These are phyloP conservation scores for Sarcophilus harrisii DNA, from an alignment of 2,797 vertebrate genomes.

Conservation along the genomic window DNA sequence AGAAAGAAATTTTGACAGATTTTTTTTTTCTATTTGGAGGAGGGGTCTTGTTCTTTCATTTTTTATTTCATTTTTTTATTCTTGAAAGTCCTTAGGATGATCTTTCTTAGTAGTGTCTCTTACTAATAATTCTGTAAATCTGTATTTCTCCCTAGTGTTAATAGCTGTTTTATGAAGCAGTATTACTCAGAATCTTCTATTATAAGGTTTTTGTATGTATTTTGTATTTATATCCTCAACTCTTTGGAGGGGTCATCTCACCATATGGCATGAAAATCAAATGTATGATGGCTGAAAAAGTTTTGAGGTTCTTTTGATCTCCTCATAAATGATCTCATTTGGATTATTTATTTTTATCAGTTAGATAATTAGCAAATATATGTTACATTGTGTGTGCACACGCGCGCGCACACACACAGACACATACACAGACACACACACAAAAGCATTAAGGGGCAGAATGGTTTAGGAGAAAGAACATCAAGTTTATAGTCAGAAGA, in stretches of 20 bases:
- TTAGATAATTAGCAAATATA: not conserved
- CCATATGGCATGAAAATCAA: not conserved
- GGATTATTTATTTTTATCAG: not conserved
- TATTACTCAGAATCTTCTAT: not conserved
- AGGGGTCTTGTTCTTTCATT: not conserved
- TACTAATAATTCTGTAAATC: not conserved
- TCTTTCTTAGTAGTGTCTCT: not conserved
- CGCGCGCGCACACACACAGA: not conserved
- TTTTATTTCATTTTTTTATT: not conserved
- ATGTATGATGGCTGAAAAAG: not conserved
- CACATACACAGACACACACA: not conserved
- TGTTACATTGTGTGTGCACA: not conserved
- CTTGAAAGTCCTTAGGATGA: not conserved
- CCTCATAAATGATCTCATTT: not conserved
- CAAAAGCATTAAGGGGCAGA: not conserved
- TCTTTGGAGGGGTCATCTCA: not conserved
- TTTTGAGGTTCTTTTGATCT: not conserved
- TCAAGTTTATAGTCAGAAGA: not conserved
- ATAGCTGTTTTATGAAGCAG: not conserved
- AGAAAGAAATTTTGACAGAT: not conserved
- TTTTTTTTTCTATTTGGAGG: not conserved
- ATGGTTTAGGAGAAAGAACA: not conserved
- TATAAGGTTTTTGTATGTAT: not conserved
- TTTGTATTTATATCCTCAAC: not conserved
- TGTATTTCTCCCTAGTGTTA: not conserved